phyloP scores from a whole-genome alignment of 2,888 invertebrate genomes.

The Nemoura dubitans region DNA sequence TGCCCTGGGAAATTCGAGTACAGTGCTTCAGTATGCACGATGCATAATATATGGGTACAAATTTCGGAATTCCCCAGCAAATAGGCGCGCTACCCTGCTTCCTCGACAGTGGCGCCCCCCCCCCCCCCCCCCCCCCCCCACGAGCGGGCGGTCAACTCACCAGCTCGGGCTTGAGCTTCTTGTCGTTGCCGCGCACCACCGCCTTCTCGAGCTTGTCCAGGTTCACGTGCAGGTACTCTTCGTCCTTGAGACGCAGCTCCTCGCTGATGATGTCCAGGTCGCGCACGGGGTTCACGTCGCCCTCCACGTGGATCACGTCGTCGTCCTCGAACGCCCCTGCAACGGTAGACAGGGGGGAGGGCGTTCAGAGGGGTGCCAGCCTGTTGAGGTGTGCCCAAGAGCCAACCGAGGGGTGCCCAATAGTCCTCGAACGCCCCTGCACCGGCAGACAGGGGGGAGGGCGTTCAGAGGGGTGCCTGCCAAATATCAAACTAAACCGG shows the following conservation, averaged over 20 bases:
- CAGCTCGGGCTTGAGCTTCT: conserved; percentile 95
- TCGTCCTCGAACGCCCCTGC: conserved; percentile 96
- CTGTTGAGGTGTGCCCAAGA: background rate
- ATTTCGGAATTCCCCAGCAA: too few relatives aligned
- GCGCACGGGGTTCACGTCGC: conserved; percentile 96
- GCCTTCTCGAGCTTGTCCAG: conserved; percentile 88
- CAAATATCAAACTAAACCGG: too few relatives aligned
- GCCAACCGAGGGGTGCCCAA: too few relatives aligned
- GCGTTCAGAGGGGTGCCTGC: background rate
- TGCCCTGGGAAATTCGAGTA: too few relatives aligned
- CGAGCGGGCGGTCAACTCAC: conserved; percentile 73
- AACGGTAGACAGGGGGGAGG: conserved; percentile 46
- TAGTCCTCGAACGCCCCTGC: conserved; percentile 95
- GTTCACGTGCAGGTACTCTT: conserved; percentile 83
- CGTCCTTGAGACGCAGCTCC: conserved; percentile 93
- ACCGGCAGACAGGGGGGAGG: conserved; percentile 46
- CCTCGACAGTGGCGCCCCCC: too few relatives aligned
- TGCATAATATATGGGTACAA: too few relatives aligned
- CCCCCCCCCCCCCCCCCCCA: too few relatives aligned
- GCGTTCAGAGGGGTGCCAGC: background rate
- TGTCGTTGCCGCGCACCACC: conserved; percentile 87
- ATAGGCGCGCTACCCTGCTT: too few relatives aligned
- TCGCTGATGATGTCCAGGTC: conserved; percentile 97
- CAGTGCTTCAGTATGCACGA: too few relatives aligned
- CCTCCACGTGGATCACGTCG: conserved; percentile 98